phyloP scores from a whole-genome alignment of 2,113 vertebrate species.

The Nothoprocta perdicaria region DNA sequence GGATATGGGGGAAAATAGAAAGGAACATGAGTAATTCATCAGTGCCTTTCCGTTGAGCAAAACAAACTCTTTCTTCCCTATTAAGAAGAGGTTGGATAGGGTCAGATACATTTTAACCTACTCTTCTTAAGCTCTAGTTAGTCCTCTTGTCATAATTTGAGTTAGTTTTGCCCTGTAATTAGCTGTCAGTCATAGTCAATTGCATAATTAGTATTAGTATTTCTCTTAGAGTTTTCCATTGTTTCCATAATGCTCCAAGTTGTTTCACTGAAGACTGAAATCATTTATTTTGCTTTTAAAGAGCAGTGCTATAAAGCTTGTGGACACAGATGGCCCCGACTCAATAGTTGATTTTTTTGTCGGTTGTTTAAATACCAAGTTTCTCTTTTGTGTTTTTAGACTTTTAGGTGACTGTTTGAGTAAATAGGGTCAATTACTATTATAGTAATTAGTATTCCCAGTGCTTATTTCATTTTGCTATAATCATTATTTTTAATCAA shows the following conservation, averaged over 20 bases:
- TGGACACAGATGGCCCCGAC: neutral
- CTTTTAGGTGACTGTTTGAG: neutral
- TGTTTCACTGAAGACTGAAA: neutral
- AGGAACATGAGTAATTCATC: neutral
- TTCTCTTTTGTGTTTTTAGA: neutral
- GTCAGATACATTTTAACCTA: neutral
- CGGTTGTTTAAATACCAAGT: neutral
- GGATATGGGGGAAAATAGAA: neutral
- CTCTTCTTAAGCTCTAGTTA: neutral
- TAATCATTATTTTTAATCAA: neutral
- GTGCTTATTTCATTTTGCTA: neutral
- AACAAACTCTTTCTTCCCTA: neutral
- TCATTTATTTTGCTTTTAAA: slow-evolving; percentile 7
- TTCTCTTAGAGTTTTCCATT: neutral
- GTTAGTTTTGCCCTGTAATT: neutral
- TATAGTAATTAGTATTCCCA: neutral
- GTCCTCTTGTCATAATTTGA: neutral
- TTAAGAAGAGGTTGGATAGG: neutral
- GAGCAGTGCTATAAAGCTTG: neutral
- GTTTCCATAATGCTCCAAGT: neutral
- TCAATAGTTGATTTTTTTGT: neutral
- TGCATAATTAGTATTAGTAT: neutral
- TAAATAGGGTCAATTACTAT: neutral
- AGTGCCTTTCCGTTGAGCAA: neutral
- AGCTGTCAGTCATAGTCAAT: neutral